phyloP scores from a whole-genome alignment of 2,113 vertebrate species.

The Mormyrus lacerda region DNA sequence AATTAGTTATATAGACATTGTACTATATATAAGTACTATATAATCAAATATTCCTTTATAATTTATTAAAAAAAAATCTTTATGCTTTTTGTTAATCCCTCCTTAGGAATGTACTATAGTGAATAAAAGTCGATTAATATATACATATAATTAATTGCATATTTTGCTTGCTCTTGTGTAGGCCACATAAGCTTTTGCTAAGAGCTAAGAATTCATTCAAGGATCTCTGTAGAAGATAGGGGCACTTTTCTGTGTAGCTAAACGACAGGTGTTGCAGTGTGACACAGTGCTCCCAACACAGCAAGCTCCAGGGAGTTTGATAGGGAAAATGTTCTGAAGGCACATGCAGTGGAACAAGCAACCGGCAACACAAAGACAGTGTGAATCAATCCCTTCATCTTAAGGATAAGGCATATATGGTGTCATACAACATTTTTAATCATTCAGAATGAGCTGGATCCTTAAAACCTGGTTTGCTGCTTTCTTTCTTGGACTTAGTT shows the following conservation, averaged over 20 bases:
- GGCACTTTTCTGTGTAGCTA: not conserved
- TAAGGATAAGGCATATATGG: not conserved
- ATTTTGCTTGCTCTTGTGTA: not conserved
- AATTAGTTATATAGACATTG: not conserved
- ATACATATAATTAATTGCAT: not conserved
- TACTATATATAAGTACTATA: not conserved
- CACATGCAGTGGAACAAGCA: not conserved
- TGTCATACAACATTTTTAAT: slow-evolving; percentile 20
- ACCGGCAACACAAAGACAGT: slow-evolving; percentile 8
- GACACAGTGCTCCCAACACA: not conserved
- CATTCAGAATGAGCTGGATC: slow-evolving; percentile 51
- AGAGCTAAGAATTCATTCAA: not conserved
- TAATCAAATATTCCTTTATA: not conserved
- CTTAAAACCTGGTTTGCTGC: slow-evolving; percentile 34
- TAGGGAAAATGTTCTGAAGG: slow-evolving; percentile 7
- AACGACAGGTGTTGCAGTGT: not conserved
- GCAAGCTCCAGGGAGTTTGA: slow-evolving; percentile 18
- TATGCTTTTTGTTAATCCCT: not conserved
- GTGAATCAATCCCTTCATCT: slow-evolving; percentile 20
- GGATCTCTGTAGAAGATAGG: not conserved
- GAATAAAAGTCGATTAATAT: not conserved
- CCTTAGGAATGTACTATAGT: not conserved
- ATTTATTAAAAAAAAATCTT: not conserved
- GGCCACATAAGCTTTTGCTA: not conserved
- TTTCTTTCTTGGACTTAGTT: slow-evolving; percentile 38